A percentile compares a stretch with the other conserved stretches of the same genome.
phyloP scores from a whole-genome alignment of 2,113 vertebrate species.

The Ochotona curzoniae region DNA sequence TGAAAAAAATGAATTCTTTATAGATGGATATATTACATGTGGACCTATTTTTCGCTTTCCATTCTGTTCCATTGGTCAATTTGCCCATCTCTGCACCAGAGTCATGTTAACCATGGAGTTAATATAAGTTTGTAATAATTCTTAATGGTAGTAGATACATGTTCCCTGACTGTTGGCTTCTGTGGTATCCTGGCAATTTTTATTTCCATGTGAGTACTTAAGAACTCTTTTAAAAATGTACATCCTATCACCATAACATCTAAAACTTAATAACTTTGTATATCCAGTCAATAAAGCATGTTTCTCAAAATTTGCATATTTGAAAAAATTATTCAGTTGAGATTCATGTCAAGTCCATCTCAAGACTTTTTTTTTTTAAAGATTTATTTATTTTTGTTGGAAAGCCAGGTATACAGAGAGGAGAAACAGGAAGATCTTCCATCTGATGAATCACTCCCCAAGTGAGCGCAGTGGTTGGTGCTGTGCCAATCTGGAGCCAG shows the following conservation, averaged over 20 bases:
- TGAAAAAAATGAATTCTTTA: slow-evolving; percentile 60
- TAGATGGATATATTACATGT: slow-evolving; percentile 27
- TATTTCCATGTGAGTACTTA: not conserved
- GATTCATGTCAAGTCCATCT: not conserved
- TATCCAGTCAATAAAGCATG: not conserved
- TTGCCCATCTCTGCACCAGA: not conserved
- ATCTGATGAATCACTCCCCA: no score
- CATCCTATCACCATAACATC: not conserved
- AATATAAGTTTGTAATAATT: not conserved
- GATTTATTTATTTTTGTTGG: no score
- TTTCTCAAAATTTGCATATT: not conserved
- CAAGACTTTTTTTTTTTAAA: not conserved
- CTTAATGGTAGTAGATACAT: not conserved
- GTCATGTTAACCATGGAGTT: not conserved
- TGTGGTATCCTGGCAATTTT: not conserved
- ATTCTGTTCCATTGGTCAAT: not conserved
- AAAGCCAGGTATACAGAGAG: no score
- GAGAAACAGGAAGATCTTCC: no score
- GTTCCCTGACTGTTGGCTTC: not conserved
- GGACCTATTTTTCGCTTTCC: not conserved
- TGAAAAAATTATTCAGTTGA: not conserved
- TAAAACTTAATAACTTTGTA: not conserved
- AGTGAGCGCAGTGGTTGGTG: no score
- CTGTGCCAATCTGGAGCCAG: no score
- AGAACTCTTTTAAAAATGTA: not conserved